Evolutionary conservation across 2,797 vertebrate species (phyloP), one percentile per base, ranked within the genome.

Genomic region (Uromys caudimaculatus): DNA sequence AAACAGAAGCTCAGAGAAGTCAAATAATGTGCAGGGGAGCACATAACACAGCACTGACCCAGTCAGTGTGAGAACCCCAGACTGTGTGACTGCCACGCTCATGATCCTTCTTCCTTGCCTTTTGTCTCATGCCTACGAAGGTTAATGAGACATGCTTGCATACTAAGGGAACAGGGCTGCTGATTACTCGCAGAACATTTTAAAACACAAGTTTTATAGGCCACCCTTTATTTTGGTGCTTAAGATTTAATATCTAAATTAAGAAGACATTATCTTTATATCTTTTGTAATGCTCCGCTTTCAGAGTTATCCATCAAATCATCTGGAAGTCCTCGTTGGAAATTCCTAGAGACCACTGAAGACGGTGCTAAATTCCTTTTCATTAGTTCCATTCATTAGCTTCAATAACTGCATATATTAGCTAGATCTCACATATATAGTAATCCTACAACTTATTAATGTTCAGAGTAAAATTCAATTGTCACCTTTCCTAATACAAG

Each of bases 341-440:
- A 97, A 94, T 96, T 97, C 62, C 93, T 84, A 93, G 87, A 96
- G 93, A 92, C 78, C 75, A 29, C 71, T 93, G 84, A 90, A 92
- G 93, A 94, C 0, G 0, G 62, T 92, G 64, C 67, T 96, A 94
- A 97, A 97, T 91, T 96, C 95, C 82, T 95, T 93, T 96, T 96
- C 96, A 97, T 97, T 98, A 97, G 93, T 96, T 97, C 95, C 95
- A 92, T 91, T 97, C 97, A 97, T 97, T 97, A 97, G 82, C 91
- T 97, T 97, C 90, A 89, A 91, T 97, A 97, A 97, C 79, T 93
- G 89, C 95, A 91, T 95, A 93, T 94, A 95, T 96, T 97, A 97
- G 81, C 82, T 91, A 96, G 95, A 87, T 38, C 21, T 93, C 76
- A 96, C 67, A 93, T 17, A 75, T 92, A 89, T 87, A 97, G 95